A percentile compares a stretch with the other conserved stretches of the same genome.
Evolutionary conservation across 2,113 vertebrate species (phyloP).

Genomic region (Paratilapia polleni): DNA sequence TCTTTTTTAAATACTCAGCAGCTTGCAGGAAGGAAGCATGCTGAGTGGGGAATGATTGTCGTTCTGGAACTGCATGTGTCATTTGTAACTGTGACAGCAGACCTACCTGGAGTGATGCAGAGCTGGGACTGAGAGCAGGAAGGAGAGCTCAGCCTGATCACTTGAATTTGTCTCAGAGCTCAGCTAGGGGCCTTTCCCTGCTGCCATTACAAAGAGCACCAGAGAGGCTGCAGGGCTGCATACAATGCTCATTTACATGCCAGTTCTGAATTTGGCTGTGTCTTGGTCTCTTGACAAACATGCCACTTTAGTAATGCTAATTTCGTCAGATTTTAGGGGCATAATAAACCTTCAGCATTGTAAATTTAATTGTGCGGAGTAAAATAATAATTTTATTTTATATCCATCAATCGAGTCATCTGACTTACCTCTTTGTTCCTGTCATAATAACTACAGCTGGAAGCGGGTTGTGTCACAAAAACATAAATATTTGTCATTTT

Average conservation of each 20-base stretch:
- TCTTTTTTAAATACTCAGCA: constrained; percentile 64
- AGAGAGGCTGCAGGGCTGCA: background rate
- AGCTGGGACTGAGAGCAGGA: constrained; percentile 34
- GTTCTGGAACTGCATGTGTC: constrained; percentile 48
- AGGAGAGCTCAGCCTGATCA: constrained; percentile 25
- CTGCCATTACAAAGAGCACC: constrained; percentile 21
- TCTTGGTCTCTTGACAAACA: background rate
- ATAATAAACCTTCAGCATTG: background rate
- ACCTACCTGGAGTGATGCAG: constrained; percentile 47
- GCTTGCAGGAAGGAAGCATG: constrained; percentile 30
- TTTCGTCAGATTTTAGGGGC: background rate
- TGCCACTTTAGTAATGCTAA: background rate
- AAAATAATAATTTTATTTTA: background rate
- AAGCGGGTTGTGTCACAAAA: background rate
- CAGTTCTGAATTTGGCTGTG: background rate
- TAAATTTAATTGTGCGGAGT: background rate
- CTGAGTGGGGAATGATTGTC: constrained; percentile 55
- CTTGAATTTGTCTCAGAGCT: constrained; percentile 42
- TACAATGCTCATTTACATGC: constrained; percentile 22
- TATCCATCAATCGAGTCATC: background rate
- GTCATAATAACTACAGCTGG: background rate
- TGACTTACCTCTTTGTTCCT: background rate
- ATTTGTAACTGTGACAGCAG: constrained; percentile 67
- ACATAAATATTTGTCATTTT: background rate
- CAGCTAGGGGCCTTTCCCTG: constrained; percentile 28